Evolutionary conservation across 2,797 vertebrate genomes (phyloP).

Genomic region (Alca torda): DNA sequence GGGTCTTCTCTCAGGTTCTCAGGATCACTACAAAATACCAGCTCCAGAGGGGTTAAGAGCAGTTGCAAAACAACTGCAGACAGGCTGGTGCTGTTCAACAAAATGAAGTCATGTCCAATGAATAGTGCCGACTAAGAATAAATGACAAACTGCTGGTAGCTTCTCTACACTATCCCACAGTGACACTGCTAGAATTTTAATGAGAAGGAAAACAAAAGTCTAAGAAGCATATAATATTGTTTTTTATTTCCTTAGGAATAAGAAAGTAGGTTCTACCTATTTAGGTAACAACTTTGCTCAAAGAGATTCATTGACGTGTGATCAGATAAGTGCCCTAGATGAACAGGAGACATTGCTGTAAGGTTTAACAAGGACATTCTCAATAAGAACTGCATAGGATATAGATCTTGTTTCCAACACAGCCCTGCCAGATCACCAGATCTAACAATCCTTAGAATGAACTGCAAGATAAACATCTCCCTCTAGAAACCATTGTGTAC

Average conservation of each 20-base stretch:
- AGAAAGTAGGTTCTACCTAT: slow-evolving; percentile 10
- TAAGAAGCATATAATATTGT: neutral
- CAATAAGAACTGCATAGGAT: neutral
- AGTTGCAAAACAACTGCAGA: neutral
- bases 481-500: neutral
- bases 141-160: neutral
- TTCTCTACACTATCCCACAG: neutral
- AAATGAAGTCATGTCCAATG: neutral
- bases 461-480: neutral
- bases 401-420: slow-evolving; percentile 30
- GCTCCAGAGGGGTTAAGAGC: neutral
- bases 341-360: neutral
- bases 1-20: neutral
- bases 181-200: slow-evolving; percentile 25
- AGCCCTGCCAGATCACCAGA: slow-evolving; percentile 19
- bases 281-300: neutral
- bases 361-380: slow-evolving; percentile 36
- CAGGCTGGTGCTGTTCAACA: neutral
- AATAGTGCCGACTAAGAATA: neutral
- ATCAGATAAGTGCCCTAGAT: slow-evolving; percentile 31
- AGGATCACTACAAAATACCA: neutral
- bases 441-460: neutral
- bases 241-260: neutral
- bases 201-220: slow-evolving; percentile 7
- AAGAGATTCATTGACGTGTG: neutral